These are phyloP conservation scores for Odontomyia ornata DNA, from an alignment of 2,888 invertebrate genomes.

Conservation along the genomic window DNA sequence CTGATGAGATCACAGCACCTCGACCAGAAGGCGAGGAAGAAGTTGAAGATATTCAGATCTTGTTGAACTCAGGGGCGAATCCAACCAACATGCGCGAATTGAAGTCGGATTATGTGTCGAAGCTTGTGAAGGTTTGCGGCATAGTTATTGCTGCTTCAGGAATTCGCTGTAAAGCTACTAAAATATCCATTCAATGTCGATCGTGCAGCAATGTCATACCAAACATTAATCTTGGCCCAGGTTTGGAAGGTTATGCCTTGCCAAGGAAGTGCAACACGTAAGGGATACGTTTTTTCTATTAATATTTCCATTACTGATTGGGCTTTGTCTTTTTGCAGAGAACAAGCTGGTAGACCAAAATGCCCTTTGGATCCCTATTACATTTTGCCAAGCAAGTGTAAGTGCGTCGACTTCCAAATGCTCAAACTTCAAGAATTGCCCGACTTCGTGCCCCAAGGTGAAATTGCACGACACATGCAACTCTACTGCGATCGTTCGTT, in stretches of 20 bases:
- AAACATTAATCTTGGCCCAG: conserved; percentile 91
- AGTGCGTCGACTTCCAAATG: conserved; percentile 97
- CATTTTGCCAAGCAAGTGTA: conserved; percentile 97
- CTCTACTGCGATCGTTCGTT: conserved; percentile 91
- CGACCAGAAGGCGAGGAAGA: conserved; percentile 89
- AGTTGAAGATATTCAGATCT: conserved; percentile 91
- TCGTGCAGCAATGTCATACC: conserved; percentile 90
- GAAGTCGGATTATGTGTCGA: conserved; percentile 93
- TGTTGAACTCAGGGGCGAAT: conserved; percentile 84
- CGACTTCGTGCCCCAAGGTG: conserved; percentile 90
- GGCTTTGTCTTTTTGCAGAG: too few relatives aligned
- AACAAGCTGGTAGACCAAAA: conserved; percentile 89
- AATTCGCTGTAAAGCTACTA: conserved; percentile 94
- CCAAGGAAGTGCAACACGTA: conserved; percentile 94
- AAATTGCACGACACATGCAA: conserved; percentile 95
- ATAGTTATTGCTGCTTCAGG: conserved; percentile 94
- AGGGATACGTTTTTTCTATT: conserved; percentile 60
- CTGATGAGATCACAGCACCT: conserved; percentile 95
- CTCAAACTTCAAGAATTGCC: conserved; percentile 97
- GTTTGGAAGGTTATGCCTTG: conserved; percentile 93
- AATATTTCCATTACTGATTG: not conserved
- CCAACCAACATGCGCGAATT: conserved; percentile 83
- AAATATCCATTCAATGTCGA: conserved; percentile 94
- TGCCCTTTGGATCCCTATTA: conserved; percentile 98
- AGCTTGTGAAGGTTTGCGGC: conserved; percentile 93